Conservation (phyloP, 1,140 invertebrate species). For the Drosophila oshimai region DNA sequence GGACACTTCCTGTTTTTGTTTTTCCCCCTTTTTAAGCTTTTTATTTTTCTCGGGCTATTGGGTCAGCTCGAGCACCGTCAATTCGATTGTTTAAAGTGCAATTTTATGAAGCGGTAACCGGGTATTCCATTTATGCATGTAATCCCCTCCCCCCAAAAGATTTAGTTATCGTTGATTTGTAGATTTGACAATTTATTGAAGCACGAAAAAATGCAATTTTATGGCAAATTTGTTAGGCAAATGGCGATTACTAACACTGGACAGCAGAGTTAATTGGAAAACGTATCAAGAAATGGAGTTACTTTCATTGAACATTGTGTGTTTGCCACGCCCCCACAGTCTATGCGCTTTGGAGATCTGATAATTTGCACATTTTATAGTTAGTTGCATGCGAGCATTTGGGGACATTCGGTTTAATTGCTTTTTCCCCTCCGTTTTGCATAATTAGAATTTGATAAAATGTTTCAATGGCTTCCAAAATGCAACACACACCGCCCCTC, state of each 20-base stretch:
- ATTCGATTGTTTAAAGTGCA: conserved; percentile 65
- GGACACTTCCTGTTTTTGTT: conserved; percentile 61
- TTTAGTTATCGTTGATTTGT: conserved; percentile 63
- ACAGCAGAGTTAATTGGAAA: conserved; percentile 64
- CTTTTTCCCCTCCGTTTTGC: conserved; percentile 64
- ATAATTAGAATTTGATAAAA: conserved; percentile 70
- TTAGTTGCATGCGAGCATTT: conserved; percentile 22
- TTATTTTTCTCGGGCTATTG: conserved; percentile 33
- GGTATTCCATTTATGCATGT: conserved; percentile 54
- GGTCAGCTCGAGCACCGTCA: conserved; percentile 21
- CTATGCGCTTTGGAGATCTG: conserved; percentile 24
- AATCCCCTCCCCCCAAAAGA: conserved; percentile 7
- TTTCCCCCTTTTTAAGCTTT: conserved; percentile 12
- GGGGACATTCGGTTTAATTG: conserved; percentile 60
- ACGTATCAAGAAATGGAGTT: conserved; percentile 26
- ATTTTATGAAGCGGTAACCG: conserved; percentile 69
- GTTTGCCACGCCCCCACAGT: not conserved
- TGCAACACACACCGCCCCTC: conserved; percentile 1
- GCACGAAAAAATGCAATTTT: conserved; percentile 62
- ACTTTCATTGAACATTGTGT: conserved; percentile 9
- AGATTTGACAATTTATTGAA: conserved; percentile 68
- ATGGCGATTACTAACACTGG: not conserved
- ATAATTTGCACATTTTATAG: conserved; percentile 59
- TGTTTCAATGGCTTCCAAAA: conserved; percentile 26
- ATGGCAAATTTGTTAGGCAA: conserved; percentile 57